phyloP scores from a whole-genome alignment of 1,140 invertebrate genomes.

The Lucilia cuprina region DNA sequence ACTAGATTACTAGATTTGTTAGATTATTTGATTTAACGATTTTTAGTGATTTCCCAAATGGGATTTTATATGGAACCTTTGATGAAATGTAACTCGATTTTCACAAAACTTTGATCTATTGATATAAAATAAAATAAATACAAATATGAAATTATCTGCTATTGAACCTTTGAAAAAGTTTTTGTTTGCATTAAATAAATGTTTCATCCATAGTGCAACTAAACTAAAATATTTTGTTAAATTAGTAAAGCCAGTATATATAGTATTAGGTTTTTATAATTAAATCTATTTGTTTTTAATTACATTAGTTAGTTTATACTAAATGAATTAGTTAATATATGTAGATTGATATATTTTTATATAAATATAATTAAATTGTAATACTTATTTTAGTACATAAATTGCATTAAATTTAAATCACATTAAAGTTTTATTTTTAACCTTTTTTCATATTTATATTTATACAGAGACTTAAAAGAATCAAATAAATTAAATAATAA shows the following conservation, averaged over 20 bases:
- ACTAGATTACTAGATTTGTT: no score
- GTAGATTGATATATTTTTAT: background rate
- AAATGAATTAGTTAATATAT: background rate
- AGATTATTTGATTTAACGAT: no score
- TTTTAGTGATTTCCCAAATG: no score
- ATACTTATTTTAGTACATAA: background rate
- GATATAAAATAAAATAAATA: no score
- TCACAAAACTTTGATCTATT: no score
- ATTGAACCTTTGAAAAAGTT: no score
- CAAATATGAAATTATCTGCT: no score
- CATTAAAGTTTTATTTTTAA: conserved; percentile 1
- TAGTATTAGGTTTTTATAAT: background rate
- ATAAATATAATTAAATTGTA: background rate
- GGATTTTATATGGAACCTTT: no score
- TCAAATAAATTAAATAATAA: background rate
- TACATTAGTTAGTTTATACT: background rate
- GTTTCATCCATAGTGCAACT: no score
- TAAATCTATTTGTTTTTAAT: background rate
- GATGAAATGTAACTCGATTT: no score
- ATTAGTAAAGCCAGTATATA: background rate
- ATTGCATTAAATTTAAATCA: conserved; percentile 18
- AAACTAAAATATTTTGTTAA: background rate
- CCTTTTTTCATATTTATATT: background rate
- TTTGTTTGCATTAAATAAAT: no score
- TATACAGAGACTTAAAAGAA: background rate